Conservation (phyloP, 2,797 vertebrate species). For the Acanthopagrus latus region DNA sequence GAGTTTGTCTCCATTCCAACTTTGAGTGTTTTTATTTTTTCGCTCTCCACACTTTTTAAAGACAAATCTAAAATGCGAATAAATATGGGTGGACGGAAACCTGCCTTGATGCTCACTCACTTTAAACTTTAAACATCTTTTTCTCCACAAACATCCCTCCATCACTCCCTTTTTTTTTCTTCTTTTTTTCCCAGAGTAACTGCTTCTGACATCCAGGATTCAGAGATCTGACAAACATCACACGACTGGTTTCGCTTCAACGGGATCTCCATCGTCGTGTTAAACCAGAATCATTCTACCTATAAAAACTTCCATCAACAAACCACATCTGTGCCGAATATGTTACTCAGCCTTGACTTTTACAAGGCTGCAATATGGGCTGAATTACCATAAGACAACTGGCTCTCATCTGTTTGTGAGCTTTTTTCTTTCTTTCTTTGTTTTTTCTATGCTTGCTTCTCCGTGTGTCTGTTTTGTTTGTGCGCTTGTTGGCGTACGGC, state of each 20-base stretch:
- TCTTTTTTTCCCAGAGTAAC: too few relatives aligned
- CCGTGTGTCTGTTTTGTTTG: constrained; percentile 43
- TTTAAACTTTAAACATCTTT: too few relatives aligned
- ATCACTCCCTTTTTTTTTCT: too few relatives aligned
- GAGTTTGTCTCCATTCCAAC: too few relatives aligned
- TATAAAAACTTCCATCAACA: constrained; percentile 43
- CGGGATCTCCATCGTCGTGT: constrained; percentile 15
- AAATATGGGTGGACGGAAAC: too few relatives aligned
- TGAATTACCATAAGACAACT: constrained; percentile 50
- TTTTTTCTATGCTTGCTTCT: background rate
- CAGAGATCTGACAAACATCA: background rate
- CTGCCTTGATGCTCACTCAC: too few relatives aligned
- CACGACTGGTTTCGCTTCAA: constrained; percentile 17
- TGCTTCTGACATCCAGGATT: background rate
- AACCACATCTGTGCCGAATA: constrained; percentile 62
- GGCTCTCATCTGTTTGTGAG: constrained; percentile 49
- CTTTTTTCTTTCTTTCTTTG: background rate
- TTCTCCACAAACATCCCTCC: too few relatives aligned
- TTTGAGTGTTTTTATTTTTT: too few relatives aligned
- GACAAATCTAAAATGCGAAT: too few relatives aligned
- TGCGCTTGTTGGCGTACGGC: constrained; percentile 46
- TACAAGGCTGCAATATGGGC: constrained; percentile 45
- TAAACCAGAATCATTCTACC: constrained; percentile 37
- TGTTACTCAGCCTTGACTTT: constrained; percentile 58
- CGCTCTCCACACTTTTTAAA: too few relatives aligned